Evolutionary conservation across 2,113 vertebrate species (phyloP).

Genomic region (Notechis scutatus): DNA sequence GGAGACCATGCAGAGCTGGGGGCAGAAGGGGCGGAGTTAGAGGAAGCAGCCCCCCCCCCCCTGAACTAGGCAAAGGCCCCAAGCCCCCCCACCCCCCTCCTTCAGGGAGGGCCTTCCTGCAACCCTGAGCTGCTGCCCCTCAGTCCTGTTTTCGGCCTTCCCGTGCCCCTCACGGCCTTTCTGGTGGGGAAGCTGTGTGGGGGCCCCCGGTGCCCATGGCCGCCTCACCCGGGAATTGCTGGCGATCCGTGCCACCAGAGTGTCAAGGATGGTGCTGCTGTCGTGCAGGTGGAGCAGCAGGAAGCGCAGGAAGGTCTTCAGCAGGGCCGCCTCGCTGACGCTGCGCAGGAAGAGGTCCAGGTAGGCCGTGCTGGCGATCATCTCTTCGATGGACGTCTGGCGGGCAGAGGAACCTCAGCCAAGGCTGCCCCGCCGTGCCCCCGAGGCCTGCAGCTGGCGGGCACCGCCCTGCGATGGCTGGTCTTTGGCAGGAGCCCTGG

Average conservation of each 20-base stretch:
- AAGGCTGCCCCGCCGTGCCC: not conserved
- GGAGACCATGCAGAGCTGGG: constrained; percentile 95
- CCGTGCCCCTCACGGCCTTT: not conserved
- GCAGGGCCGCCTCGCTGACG: constrained; percentile 84
- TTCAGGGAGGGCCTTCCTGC: not conserved
- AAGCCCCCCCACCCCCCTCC: no score
- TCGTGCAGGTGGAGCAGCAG: constrained; percentile 91
- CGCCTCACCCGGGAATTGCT: constrained; percentile 88
- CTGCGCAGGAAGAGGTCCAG: constrained; percentile 95
- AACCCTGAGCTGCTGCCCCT: not conserved
- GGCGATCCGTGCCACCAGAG: constrained; percentile 88
- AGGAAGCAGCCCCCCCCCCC: not conserved
- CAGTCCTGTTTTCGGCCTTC: not conserved
- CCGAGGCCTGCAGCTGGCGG: not conserved
- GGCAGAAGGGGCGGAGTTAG: not conserved
- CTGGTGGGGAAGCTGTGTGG: not conserved
- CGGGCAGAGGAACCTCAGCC: not conserved
- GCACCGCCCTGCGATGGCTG: not conserved
- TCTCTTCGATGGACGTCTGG: constrained; percentile 92
- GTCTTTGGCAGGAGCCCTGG: not conserved
- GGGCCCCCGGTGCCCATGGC: not conserved
- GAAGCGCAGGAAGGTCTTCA: constrained; percentile 93
- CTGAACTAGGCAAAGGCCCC: fast-evolving
- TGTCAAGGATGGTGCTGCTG: constrained; percentile 90
- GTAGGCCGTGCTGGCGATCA: constrained; percentile 96